These are phyloP conservation scores for Pelvicachromis taeniatus DNA, from an alignment of 2,113 vertebrate genomes.

Conservation along the genomic window DNA sequence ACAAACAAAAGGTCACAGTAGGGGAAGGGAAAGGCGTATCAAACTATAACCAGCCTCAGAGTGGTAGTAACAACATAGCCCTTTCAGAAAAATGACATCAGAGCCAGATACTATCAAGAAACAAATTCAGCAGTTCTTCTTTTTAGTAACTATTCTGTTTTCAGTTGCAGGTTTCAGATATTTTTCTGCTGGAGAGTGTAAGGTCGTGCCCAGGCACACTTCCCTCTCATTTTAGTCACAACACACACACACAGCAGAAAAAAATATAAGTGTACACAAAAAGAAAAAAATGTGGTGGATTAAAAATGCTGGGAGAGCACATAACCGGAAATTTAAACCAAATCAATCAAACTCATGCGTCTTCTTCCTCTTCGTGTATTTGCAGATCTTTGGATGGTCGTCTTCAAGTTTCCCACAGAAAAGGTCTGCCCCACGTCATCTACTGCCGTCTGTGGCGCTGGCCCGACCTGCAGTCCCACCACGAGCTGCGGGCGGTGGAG, in stretches of 20 bases:
- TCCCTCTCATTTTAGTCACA: not conserved
- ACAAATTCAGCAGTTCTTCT: not conserved
- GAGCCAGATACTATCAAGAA: not conserved
- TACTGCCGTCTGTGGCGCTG: constrained; percentile 99
- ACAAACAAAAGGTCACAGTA: not conserved
- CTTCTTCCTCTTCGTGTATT: not conserved
- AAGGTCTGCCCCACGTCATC: constrained; percentile 96
- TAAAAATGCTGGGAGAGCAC: not conserved
- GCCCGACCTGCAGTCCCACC: constrained; percentile 98
- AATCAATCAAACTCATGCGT: not conserved
- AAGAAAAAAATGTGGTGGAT: not conserved
- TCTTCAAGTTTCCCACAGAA: constrained; percentile 96
- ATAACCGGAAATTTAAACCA: not conserved
- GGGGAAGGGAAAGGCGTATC: not conserved
- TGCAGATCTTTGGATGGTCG: constrained; percentile 91
- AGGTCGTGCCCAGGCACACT: not conserved
- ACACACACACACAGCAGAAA: not conserved
- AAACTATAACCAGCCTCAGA: not conserved
- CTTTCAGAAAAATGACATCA: not conserved
- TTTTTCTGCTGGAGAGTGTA: not conserved
- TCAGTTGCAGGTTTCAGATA: not conserved
- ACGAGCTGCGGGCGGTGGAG: constrained; percentile 95
- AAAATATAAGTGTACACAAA: not conserved
- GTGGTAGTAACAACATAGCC: not conserved
- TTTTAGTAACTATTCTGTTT: not conserved